Base-by-base conservation (phyloP, 2,797 vertebrate species). In the Synaphobranchus kaupii region DNA sequence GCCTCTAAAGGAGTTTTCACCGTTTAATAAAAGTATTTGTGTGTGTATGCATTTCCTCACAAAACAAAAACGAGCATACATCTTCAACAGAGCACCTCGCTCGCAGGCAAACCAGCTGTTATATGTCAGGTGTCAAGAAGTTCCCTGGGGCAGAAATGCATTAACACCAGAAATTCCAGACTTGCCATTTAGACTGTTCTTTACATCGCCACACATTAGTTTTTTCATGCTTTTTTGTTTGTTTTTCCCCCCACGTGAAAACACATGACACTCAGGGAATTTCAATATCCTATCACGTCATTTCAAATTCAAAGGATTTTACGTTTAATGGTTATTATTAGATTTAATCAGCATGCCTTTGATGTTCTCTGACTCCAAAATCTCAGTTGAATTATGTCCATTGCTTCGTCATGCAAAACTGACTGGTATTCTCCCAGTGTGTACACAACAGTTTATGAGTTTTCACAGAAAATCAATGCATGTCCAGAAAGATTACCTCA, bases 391-490 rank as follows among this genome's bases (percentile, higher is more conserved):
- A 22, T 66, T 66, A 22, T n/a, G 63, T 9, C 63, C 22, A 28
- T 66, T 66, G 63, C 63, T 28, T 68, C n/a, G 10, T 68, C 63
- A 68, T 68, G 63, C 63, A 68, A n/a, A 68, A 28, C 63, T 28
- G 8, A 28, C n/a, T 28, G 63, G 63, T 28, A 68, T 68, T 68
- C 25, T 28, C n/a, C 63, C 25, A n/a, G 63, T 28, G 25, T 39
- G n/a, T 68, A 25, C 10, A 28, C 63, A n/a, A 28, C 63, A n/a
- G 25, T 68, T 68, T n/a, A 66, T 28, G 25, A 25, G 22, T 25
- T 28, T 63, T 63, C 60, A 68, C n/a, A 68, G 63, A 68, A 68
- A 68, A 68, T 68, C 63, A 68, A 68, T 68, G 63, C 63, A 25
- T 68, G n/a, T 68, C 60, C 60, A 63, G 25, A 68, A n/a, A 68